phyloP scores from a whole-genome alignment of 2,888 invertebrate species.

The Torymus texanus region DNA sequence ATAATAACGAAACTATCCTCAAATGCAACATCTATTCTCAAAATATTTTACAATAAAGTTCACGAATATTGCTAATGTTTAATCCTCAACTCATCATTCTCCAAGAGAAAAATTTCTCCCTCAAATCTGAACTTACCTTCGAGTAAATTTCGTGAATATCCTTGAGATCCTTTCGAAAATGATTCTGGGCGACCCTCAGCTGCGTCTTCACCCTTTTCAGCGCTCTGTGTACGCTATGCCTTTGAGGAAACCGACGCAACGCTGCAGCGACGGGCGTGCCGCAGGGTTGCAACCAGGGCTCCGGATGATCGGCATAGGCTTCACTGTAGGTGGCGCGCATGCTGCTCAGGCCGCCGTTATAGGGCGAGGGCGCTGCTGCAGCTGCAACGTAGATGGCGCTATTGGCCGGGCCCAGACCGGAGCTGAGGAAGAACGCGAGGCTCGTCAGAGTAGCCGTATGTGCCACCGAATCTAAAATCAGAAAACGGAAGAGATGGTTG shows the following conservation, averaged over 20 bases:
- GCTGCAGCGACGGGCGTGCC: conserved; percentile 67
- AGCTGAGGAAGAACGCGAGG: conserved; percentile 70
- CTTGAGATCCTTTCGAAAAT: conserved; percentile 70
- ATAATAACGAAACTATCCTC: too few species aligned
- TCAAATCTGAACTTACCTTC: conserved; percentile 64
- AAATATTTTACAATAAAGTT: too few species aligned
- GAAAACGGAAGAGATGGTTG: not conserved
- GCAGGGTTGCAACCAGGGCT: conserved; percentile 72
- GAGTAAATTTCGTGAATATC: conserved; percentile 71
- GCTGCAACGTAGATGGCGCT: conserved; percentile 61
- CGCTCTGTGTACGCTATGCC: conserved; percentile 69
- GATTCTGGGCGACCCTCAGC: conserved; percentile 71
- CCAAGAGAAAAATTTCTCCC: too few species aligned
- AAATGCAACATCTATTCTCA: too few species aligned
- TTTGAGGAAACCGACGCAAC: conserved; percentile 64
- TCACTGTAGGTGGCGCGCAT: conserved; percentile 50
- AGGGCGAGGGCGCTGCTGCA: conserved; percentile 66
- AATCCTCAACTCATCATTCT: too few species aligned
- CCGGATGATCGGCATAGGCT: conserved; percentile 56
- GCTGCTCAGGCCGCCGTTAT: conserved; percentile 62
- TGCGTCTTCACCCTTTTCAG: conserved; percentile 72
- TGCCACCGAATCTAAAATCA: conserved; percentile 72
- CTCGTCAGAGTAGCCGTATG: conserved; percentile 71
- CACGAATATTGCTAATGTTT: too few species aligned
- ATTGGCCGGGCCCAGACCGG: conserved; percentile 63